These are phyloP conservation scores for Paedocypris micromegethes DNA, from an alignment of 2,797 vertebrate genomes.

Conservation along the genomic window DNA sequence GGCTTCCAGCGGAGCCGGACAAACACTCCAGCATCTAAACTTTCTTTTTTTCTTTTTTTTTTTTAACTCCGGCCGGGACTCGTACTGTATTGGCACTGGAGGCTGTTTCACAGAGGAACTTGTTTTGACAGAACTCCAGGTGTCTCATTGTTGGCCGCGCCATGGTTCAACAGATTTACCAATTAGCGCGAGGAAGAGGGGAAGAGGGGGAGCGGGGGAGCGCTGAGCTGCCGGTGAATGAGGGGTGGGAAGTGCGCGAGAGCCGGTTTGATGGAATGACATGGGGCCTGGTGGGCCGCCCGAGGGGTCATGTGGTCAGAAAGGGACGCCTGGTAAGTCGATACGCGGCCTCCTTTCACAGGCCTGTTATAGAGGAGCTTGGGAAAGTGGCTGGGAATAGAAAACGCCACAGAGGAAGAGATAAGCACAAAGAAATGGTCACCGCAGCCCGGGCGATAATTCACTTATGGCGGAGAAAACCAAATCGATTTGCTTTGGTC, in stretches of 20 bases:
- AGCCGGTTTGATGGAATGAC: slow-evolving; percentile 48
- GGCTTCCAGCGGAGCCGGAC: slow-evolving; percentile 23
- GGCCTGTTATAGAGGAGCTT: slow-evolving; percentile 54
- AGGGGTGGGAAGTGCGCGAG: slow-evolving; percentile 21
- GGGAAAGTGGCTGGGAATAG: slow-evolving; percentile 47
- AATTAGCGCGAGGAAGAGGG: slow-evolving; percentile 75
- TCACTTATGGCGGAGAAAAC: too few relatives aligned
- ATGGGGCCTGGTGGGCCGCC: slow-evolving; percentile 39
- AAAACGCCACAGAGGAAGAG: slow-evolving; percentile 32
- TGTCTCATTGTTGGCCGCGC: slow-evolving; percentile 77
- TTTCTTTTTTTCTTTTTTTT: background rate
- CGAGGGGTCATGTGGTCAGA: slow-evolving; percentile 53
- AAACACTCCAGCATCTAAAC: slow-evolving; percentile 18
- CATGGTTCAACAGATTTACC: slow-evolving; percentile 79
- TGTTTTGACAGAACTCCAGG: slow-evolving; percentile 85
- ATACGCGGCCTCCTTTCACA: slow-evolving; percentile 52
- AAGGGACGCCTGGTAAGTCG: slow-evolving; percentile 52
- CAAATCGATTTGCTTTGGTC: too few relatives aligned
- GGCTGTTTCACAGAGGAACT: slow-evolving; percentile 73
- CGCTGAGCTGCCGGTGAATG: slow-evolving; percentile 45
- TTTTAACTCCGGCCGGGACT: slow-evolving; percentile 11
- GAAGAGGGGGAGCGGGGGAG: slow-evolving; percentile 44
- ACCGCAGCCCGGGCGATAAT: too few relatives aligned
- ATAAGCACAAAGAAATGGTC: slow-evolving; percentile 35
- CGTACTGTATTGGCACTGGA: slow-evolving; percentile 65